Evolutionary conservation across 2,113 vertebrate species (phyloP), one percentile per base, ranked within the genome.

Genomic region (Jacana jacana): DNA sequence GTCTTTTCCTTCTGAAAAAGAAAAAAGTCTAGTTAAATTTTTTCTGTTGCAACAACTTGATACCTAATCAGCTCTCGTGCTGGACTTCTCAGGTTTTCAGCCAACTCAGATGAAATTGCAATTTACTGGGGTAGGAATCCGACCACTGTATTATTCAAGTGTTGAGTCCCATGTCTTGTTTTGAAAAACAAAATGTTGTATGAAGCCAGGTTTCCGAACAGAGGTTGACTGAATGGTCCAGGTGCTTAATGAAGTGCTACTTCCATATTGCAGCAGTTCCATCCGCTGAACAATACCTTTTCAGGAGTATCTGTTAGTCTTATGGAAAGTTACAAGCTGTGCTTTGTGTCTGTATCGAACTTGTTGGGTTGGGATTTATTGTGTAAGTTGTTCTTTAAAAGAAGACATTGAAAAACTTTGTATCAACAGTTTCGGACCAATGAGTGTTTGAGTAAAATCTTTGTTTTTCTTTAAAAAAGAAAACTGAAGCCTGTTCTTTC

Each of bases 391-490:
- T 90, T 95, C 17, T 64, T 86, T 58, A 24, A 71, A 93, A 70
- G n/a, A 93, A 61, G 9, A 71, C 69, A 31, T 24, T 48, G n/a
- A 80, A 90, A 81, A 73, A 30, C 72, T 96, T 88, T 81, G 51
- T 86, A 69, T 68, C 31, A 63, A 27, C 55, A 61, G 17, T 86
- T 92, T 69, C 81, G 90, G 80, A 94, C 83, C 88, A 93, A 7
- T n/a, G 80, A 27, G 30, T 78, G 61, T 92, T 84, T 86, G 44
- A 95, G 48, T 93, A 97, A 97, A 96, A 77, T 80, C 28, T 78
- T 44, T 51, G 48, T 4, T 96, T 96, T 95, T 81, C 40, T 60
- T 83, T 22, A 24, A 54, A 84, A 82, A 83, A 46, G 12, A 16
- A 63, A 71, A 6, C 7, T 31, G 55, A 70, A 78, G 28, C 33